Evolutionary conservation across 2,113 vertebrate species (phyloP).

Genomic region (Spizaetus ornatus): DNA sequence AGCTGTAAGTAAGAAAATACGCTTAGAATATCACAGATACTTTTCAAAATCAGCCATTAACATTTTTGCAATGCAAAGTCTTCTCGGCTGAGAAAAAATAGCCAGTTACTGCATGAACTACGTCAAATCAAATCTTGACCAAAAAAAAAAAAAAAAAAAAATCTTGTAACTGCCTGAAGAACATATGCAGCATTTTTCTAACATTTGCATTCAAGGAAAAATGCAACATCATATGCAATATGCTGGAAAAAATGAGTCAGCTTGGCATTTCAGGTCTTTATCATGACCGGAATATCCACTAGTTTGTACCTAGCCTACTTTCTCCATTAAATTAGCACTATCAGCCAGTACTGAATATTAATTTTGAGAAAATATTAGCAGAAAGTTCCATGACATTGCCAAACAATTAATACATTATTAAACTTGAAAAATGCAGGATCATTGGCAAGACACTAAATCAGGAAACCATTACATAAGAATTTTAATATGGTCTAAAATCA

Average conservation of each 20-base stretch:
- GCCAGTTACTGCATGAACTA: slow-evolving; percentile 35
- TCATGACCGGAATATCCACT: slow-evolving; percentile 29
- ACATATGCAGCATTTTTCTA: not conserved
- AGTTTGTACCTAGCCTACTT: not conserved
- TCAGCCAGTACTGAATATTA: slow-evolving; percentile 45
- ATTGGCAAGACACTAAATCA: not conserved
- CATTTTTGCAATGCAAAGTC: slow-evolving; percentile 30
- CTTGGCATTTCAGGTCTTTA: slow-evolving; percentile 21
- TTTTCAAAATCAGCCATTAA: slow-evolving; percentile 19
- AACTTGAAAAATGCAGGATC: slow-evolving; percentile 20
- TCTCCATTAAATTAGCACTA: slow-evolving; percentile 39
- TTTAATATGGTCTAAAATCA: not conserved
- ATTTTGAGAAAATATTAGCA: slow-evolving; percentile 54
- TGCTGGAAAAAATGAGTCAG: slow-evolving; percentile 58
- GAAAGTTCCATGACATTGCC: slow-evolving; percentile 30
- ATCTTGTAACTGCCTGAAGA: not conserved
- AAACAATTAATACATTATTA: slow-evolving; percentile 25
- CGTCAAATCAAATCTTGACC: not conserved
- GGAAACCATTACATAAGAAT: not conserved
- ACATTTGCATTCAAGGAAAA: slow-evolving; percentile 46
- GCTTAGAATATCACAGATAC: not conserved
- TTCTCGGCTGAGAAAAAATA: slow-evolving; percentile 30
- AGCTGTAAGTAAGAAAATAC: not conserved
- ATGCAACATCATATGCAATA: slow-evolving; percentile 9
- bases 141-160: not conserved